Evolutionary conservation across 1,140 invertebrate species (phyloP).

Genomic region (Trichoplusia ni): DNA sequence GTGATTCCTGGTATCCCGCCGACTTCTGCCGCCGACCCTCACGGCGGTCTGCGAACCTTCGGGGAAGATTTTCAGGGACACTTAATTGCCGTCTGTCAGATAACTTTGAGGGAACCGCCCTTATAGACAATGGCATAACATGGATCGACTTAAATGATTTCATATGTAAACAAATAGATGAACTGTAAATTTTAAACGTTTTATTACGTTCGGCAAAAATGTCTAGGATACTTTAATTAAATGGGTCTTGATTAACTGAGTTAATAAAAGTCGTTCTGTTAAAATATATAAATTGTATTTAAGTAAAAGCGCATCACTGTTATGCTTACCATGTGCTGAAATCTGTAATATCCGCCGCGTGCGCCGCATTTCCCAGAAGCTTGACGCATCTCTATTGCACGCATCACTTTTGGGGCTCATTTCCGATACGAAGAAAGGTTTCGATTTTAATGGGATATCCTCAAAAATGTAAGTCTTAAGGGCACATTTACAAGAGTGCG

Average conservation of each 20-base stretch:
- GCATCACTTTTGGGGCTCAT: background rate
- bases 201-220: too few species aligned
- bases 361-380: background rate
- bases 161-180: too few species aligned
- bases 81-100: background rate
- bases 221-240: too few species aligned
- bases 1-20: background rate
- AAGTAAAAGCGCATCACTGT: too few species aligned
- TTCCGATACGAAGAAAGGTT: conserved; percentile 6
- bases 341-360: too few species aligned
- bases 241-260: too few species aligned
- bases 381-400: background rate
- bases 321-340: too few species aligned
- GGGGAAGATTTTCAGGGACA: background rate
- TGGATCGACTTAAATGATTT: too few species aligned
- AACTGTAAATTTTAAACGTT: too few species aligned
- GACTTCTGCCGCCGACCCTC: background rate
- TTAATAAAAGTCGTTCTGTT: too few species aligned
- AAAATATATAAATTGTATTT: too few species aligned
- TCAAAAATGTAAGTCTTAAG: background rate
- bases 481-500: background rate
- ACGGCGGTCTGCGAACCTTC: background rate
- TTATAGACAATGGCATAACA: too few species aligned
- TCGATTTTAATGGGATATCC: background rate
- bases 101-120: background rate